Evolutionary conservation across 2,888 invertebrate species (phyloP).

Genomic region (Trimorus sp.): DNA sequence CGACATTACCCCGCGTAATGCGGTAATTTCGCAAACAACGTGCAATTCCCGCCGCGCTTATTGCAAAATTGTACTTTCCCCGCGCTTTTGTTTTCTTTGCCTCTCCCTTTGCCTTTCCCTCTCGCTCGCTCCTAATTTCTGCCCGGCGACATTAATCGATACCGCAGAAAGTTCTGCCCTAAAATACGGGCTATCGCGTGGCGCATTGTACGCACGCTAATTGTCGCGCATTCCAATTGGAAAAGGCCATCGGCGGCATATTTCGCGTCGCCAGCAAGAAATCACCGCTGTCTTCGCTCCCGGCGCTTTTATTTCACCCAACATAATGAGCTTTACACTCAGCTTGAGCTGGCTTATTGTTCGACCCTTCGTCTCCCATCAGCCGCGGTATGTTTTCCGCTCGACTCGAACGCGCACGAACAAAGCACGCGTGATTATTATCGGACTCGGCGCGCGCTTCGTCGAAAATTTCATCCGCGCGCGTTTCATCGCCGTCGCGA

Average conservation of each 20-base stretch:
- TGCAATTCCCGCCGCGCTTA: not conserved
- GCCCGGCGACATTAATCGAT: constrained; percentile 9
- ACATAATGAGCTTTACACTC: constrained; percentile 62
- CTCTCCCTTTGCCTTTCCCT: too few species aligned
- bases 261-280: constrained; percentile 31
- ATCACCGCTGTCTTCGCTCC: constrained; percentile 51
- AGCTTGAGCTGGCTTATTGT: constrained; percentile 58
- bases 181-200: constrained; percentile 26
- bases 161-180: constrained; percentile 17
- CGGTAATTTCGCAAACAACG: not conserved
- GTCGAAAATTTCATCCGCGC: constrained; percentile 28
- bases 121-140: not conserved
- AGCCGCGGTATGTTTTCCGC: constrained; percentile 48
- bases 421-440: constrained; percentile 59
- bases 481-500: too few species aligned
- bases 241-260: constrained; percentile 27
- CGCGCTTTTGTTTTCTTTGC: not conserved
- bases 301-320: constrained; percentile 48
- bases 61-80: not conserved
- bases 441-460: constrained; percentile 25
- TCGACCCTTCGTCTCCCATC: constrained; percentile 52
- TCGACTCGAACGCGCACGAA: constrained; percentile 53
- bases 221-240: constrained; percentile 10
- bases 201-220: constrained; percentile 13
- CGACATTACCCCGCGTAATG: constrained; percentile 1